Evolutionary conservation across 2,888 invertebrate species (phyloP).

Genomic region (Schizaphis graminum): DNA sequence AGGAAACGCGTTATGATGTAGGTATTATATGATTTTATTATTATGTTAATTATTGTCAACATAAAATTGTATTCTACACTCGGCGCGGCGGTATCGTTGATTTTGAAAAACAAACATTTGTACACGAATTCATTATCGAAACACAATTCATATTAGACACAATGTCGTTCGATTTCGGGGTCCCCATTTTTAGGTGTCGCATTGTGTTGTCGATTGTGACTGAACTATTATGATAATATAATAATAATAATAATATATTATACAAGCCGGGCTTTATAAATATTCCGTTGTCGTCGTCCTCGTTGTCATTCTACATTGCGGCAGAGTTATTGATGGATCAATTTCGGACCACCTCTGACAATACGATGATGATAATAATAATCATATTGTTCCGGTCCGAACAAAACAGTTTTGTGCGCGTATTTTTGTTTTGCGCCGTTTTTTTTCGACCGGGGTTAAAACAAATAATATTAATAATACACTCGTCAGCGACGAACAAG

Average conservation of each 20-base stretch:
- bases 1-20: neutral
- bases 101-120: neutral
- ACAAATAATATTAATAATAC: conserved; percentile 39
- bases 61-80: neutral
- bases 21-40: too few species aligned
- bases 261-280: neutral
- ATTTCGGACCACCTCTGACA: conserved; percentile 1
- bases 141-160: conserved; percentile 9
- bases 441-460: neutral
- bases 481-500: conserved; percentile 27
- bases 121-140: conserved; percentile 11
- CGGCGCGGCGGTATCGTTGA: neutral
- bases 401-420: neutral
- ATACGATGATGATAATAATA: neutral
- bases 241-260: neutral
- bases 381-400: neutral
- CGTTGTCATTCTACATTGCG: neutral
- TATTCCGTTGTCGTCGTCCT: neutral
- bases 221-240: neutral
- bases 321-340: conserved; percentile 13
- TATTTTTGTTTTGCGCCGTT: neutral
- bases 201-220: conserved; percentile 9
- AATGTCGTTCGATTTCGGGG: neutral
- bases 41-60: neutral
- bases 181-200: neutral